Percentiles rank a stretch among this genome's conserved stretches.
phyloP scores from a whole-genome alignment of 2,888 invertebrate species.

The Eupithecia vulgata region DNA sequence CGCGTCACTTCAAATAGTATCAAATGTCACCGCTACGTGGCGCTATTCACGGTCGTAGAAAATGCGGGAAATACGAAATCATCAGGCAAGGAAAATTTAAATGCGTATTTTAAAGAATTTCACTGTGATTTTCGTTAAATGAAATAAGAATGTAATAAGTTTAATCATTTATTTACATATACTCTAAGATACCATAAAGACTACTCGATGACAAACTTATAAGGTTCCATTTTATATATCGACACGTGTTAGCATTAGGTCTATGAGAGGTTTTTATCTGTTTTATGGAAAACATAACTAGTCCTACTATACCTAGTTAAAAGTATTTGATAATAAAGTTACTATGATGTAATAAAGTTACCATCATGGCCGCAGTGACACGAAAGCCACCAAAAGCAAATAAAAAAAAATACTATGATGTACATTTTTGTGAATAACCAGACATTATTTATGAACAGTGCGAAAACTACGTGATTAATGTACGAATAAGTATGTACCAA shows the following conservation, averaged over 20 bases:
- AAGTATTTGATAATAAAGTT: not conserved
- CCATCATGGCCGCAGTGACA: too few relatives aligned
- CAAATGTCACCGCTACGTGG: conserved; percentile 54
- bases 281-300: not conserved
- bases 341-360: too few relatives aligned
- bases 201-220: not conserved
- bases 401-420: too few relatives aligned
- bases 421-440: too few relatives aligned
- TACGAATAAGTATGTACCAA: too few relatives aligned
- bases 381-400: too few relatives aligned
- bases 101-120: not conserved
- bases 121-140: not conserved
- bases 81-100: not conserved
- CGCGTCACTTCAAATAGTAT: conserved; percentile 61
- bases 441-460: too few relatives aligned
- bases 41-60: conserved; percentile 50
- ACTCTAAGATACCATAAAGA: not conserved
- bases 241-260: not conserved
- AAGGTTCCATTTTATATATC: not conserved
- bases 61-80: conserved; percentile 63
- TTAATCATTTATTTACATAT: conserved; percentile 11
- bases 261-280: not conserved
- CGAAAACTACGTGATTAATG: too few relatives aligned
- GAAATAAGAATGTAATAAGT: not conserved
- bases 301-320: not conserved